Base-by-base conservation (phyloP, 1,140 invertebrate species). In the Cotesia chilonis region DNA sequence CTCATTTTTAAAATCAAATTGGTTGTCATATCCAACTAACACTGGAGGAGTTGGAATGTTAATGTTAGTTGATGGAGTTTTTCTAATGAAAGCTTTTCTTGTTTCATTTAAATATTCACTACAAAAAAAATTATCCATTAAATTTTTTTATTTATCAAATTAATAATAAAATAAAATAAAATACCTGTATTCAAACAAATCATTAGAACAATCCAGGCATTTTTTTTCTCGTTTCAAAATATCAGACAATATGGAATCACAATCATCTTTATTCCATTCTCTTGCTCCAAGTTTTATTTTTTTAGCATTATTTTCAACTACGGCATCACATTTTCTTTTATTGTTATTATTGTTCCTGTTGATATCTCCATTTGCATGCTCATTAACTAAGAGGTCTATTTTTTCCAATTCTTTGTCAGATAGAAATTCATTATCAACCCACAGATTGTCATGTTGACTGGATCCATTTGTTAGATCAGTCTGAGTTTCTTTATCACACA, bases 1-100 rank as follows among this genome's bases (percentile, higher is more conserved):
- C 3, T 63, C 47, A 66, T 38, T 54, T n/a, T 51, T 35, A 71
- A 65, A 71, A 71, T 71, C 70, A 55, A 71, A 71, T 41, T 71
- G 61, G 17, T 37, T 37, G 17, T 71, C 70, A 54, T 65, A 71
- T 4, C 63, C 70, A 54, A 4, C 37, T 6, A 37, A 4, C 38
- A 55, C 54, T 57, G 47, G 70, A 38, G 47, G 61, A 57, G 20
- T 7, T 20, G 61, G 51, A 38, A 71, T 65, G 0, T 6, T 14
- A 10, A 63, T 36, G 12, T 35, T 36, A 14, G 10, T 51, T 17
- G 61, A 59, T 14, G 61, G 4, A 20, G 41, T 9, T 37, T 17
- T 14, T 63, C 10, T 9, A 65, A 28, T 14, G 0, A 71, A 10
- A n/a, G 52, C 47, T 12, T 55, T 55, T 36, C 47, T 55, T 4